Conservation (phyloP, 2,797 vertebrate species). For the Schizothorax lantsangensis region DNA sequence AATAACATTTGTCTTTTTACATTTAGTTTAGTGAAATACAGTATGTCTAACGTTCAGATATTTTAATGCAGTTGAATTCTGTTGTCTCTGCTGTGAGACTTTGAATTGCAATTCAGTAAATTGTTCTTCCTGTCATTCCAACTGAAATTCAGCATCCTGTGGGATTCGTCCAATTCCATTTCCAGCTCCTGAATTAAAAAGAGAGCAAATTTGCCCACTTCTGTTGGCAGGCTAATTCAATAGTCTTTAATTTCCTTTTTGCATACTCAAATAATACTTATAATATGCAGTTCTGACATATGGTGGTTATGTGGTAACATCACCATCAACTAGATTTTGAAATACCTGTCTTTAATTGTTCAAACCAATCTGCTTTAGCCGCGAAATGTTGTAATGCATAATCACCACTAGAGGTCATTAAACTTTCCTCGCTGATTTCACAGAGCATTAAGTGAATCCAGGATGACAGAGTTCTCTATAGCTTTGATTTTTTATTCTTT, state of each 20-base stretch:
- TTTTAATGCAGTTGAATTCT: neutral
- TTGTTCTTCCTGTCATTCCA: neutral
- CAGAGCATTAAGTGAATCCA: neutral
- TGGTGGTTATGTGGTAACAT: neutral
- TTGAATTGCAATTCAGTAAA: neutral
- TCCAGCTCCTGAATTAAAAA: neutral
- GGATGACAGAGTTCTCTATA: neutral
- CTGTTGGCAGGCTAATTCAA: neutral
- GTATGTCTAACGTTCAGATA: neutral
- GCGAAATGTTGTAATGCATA: neutral
- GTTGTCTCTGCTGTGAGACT: too few relatives aligned
- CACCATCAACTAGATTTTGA: neutral
- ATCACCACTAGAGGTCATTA: slow-evolving; percentile 26
- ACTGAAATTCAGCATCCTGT: neutral
- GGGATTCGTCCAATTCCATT: neutral
- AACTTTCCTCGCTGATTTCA: slow-evolving; percentile 5
- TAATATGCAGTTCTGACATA: neutral
- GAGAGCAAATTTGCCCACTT: neutral
- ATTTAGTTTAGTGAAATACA: neutral
- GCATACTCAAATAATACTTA: neutral
- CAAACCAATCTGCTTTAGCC: neutral
- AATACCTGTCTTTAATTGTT: neutral
- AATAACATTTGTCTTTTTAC: neutral
- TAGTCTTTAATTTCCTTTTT: neutral
- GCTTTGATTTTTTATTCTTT: slow-evolving; percentile 28